Base-by-base conservation (phyloP, 2,797 vertebrate genomes). In the Sebastes nivosus region DNA sequence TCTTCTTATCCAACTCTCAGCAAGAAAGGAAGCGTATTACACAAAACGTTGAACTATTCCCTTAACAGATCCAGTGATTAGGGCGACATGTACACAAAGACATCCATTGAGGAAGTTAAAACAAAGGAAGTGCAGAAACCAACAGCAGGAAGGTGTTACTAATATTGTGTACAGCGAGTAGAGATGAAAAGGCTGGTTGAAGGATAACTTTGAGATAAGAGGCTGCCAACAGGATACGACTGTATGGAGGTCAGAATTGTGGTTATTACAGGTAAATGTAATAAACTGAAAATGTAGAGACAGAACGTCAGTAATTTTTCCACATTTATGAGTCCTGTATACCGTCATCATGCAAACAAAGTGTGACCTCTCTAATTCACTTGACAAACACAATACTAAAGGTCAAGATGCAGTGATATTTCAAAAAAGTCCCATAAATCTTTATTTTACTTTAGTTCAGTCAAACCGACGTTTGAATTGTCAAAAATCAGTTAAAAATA, bases 401-500 rank as follows among this genome's bases (percentile, higher is more conserved):
- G 77, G 61, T 38, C 38, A 36, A 90, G 46, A 85, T 16, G 29
- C 52, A 22, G 50, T 24, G 5, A 72, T 67, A 76, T 79, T 91
- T 90, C 24, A 88, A 94, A 95, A 64, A 91, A 89, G 68, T 88
- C 87, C 90, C 86, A 84, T 89, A 92, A 89, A 93, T 84, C 86
- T 96, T 92, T 93, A 94, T 38, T 95, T 77, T 66, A 46, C 67
- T 88, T 86, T 89, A 91, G 76, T 92, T 89, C 75, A 84, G 65
- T 88, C 90, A 91, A 88, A 93, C 72, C 77, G 78, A 90, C 88
- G 77, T 91, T 87, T 88, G 27, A 85, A 83, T 84, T n/a, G 79
- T 94, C 87, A 87, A 93, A 95, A 94, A 95, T 78, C 65, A 38
- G 50, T 72, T 93, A 66, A 94, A 95, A 95, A 94, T 93, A 77